A percentile compares a stretch with the other conserved stretches of the same genome.
Conservation (phyloP, 2,797 vertebrate genomes). For the Poeciliopsis turneri region DNA sequence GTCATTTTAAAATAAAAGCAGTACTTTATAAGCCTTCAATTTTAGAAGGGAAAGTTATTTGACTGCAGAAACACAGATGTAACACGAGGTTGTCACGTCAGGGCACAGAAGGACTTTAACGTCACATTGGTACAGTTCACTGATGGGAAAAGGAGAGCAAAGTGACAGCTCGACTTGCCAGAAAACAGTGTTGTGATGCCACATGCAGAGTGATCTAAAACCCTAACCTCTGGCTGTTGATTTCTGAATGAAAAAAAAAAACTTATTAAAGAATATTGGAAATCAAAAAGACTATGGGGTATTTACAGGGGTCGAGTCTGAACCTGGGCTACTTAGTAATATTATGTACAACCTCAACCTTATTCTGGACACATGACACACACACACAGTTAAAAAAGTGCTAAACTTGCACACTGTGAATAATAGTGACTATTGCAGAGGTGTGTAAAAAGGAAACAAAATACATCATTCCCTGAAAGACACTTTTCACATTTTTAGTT, state of each 20-base stretch:
- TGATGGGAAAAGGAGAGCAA: constrained; percentile 1
- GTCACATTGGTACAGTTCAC: constrained; percentile 2
- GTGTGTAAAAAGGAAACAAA: neutral
- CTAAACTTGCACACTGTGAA: neutral
- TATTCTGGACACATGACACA: neutral
- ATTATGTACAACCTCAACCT: neutral
- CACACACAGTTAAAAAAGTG: neutral
- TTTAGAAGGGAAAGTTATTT: constrained; percentile 16
- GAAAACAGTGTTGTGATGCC: constrained; percentile 3
- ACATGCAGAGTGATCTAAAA: constrained; percentile 16
- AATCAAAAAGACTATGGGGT: neutral
- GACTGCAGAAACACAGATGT: constrained; percentile 3
- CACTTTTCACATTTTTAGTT: neutral
- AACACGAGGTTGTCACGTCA: constrained; percentile 1
- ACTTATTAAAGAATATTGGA: neutral
- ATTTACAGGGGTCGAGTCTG: neutral
- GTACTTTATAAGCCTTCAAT: constrained; percentile 12
- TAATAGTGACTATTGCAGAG: neutral
- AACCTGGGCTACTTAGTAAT: neutral
- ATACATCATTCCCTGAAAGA: neutral
- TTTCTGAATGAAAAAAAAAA: neutral
- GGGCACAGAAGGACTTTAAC: constrained; percentile 8
- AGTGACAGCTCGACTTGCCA: constrained; percentile 18
- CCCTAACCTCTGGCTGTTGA: constrained; percentile 3
- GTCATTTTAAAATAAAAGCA: constrained; percentile 3